These are phyloP conservation scores for Caerostris extrusa DNA, from an alignment of 1,140 invertebrate genomes.

Conservation along the genomic window DNA sequence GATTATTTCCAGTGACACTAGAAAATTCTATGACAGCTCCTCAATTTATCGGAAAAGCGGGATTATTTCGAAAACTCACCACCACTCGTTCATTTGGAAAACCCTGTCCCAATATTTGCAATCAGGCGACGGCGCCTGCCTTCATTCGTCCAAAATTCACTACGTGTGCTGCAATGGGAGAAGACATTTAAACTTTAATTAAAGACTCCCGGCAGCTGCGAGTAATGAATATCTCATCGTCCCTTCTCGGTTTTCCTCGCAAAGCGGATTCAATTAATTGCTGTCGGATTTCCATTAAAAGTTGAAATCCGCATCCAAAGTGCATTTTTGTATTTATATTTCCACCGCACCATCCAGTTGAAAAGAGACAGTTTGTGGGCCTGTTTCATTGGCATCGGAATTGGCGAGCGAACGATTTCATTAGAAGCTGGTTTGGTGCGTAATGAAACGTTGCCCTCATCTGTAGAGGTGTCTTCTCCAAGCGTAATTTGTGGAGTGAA, in stretches of 20 bases:
- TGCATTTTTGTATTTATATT: not conserved
- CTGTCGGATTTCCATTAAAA: slow-evolving; percentile 32
- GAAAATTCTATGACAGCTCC: too few species aligned
- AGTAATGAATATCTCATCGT: slow-evolving; percentile 32
- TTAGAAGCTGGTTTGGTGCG: not conserved
- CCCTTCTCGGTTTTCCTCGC: not conserved
- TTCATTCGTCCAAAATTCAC: slow-evolving; percentile 24
- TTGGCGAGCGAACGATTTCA: not conserved
- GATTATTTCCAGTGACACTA: too few species aligned
- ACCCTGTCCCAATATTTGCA: slow-evolving; percentile 32
- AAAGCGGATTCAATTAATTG: not conserved
- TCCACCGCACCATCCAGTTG: not conserved
- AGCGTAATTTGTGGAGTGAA: not conserved
- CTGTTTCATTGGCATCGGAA: not conserved
- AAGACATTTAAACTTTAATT: slow-evolving; percentile 63
- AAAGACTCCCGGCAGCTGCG: slow-evolving; percentile 7
- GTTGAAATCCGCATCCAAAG: not conserved
- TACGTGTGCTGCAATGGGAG: not conserved
- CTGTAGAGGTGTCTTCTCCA: not conserved
- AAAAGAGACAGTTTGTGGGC: not conserved
- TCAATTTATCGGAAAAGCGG: not conserved
- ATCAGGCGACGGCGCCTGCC: not conserved
- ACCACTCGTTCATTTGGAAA: not conserved
- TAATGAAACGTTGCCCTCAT: not conserved
- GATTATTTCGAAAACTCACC: not conserved